Percentiles rank a stretch among this genome's conserved stretches.
phyloP scores from a whole-genome alignment of 2,797 vertebrate genomes.

The Brachyrhaphis roseni region DNA sequence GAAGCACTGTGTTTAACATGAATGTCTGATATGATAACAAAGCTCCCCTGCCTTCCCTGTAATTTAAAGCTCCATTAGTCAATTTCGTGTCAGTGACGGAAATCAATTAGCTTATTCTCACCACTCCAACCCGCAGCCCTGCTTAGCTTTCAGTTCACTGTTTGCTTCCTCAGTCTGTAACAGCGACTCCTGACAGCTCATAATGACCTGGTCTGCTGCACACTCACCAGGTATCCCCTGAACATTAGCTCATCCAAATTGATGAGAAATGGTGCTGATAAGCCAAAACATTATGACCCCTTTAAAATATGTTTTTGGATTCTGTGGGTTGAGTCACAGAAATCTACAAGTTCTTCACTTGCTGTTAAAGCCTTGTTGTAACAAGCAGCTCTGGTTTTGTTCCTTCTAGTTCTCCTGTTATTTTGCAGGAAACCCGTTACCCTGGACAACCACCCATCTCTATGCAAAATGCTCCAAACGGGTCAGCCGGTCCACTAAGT shows the following conservation, averaged over 20 bases:
- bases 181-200: constrained; percentile 9
- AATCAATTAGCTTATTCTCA: constrained; percentile 11
- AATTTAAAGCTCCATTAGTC: constrained; percentile 45
- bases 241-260: neutral
- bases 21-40: constrained; percentile 17
- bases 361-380: neutral
- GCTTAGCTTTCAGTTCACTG: constrained; percentile 6
- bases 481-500: neutral
- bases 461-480: neutral
- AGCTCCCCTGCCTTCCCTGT: constrained; percentile 3
- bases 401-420: neutral
- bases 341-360: neutral
- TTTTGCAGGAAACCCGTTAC: neutral
- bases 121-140: neutral
- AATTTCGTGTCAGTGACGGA: constrained; percentile 19
- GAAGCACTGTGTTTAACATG: constrained; percentile 8
- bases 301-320: too few relatives aligned
- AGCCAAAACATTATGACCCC: neutral
- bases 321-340: neutral
- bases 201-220: neutral
- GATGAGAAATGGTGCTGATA: neutral
- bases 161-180: constrained; percentile 8
- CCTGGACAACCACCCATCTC: neutral
- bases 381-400: neutral
- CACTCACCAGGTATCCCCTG: neutral